phyloP scores from a whole-genome alignment of 2,888 invertebrate species.

The Agrotis exclamationis region DNA sequence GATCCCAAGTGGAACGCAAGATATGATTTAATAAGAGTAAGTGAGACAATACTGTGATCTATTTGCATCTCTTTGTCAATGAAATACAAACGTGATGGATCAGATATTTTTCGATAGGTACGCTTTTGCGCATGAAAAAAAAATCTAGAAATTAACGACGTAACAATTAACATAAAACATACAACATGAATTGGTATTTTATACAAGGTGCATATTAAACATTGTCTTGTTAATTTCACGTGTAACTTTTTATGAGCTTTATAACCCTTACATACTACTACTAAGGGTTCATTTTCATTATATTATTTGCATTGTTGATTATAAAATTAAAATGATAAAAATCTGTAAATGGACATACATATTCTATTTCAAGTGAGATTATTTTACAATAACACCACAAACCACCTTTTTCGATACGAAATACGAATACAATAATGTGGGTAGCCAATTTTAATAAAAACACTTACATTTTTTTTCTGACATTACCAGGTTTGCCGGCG shows the following conservation, averaged over 20 bases:
- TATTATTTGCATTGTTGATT: conserved; percentile 5
- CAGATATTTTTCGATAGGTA: no score
- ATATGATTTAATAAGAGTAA: no score
- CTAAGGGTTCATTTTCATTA: not conserved
- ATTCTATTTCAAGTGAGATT: conserved; percentile 31
- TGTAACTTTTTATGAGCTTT: not conserved
- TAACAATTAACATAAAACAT: not conserved
- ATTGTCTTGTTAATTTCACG: not conserved
- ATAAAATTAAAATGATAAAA: not conserved
- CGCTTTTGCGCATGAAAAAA: no score
- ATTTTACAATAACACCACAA: conserved; percentile 17
- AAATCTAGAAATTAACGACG: no score
- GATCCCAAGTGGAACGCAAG: no score
- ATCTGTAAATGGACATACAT: conserved; percentile 6
- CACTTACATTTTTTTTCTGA: conserved; percentile 1
- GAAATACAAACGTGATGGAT: no score
- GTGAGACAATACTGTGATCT: no score
- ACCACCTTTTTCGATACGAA: not conserved
- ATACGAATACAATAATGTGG: not conserved
- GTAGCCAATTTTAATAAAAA: conserved; percentile 1
- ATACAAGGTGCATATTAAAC: not conserved
- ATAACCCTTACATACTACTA: not conserved
- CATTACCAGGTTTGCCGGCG: no score
- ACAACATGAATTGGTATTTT: not conserved
- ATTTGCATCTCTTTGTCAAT: no score